Evolutionary conservation across 2,888 invertebrate species (phyloP), one percentile per base, ranked within the genome.

Genomic region (Hirtodrosophila duncani): DNA sequence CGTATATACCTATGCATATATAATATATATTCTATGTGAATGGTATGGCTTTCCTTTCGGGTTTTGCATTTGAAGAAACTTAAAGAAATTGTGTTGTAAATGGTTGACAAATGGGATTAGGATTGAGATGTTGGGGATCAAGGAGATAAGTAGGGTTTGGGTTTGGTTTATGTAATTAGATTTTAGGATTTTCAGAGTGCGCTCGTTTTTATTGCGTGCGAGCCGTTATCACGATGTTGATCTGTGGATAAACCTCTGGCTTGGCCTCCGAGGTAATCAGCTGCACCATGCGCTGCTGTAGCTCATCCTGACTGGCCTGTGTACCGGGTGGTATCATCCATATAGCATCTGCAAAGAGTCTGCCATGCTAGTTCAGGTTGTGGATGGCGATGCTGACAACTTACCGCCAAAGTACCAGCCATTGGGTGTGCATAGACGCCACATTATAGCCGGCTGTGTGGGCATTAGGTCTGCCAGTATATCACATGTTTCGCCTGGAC

Each of bases 331-430:
- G 85, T 56, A 85, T 79, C 84, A 85, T 84, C 86, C 85, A 86
- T 44, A 87, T 84, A 85, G 87, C 84, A 86, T 87, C 90, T 90
- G 3, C 2, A 16, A 4, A 4, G 1, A 23, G 3, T 26, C 13
- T 33, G 17, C 21, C 7, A 30, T 37, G 10, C 14, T 42, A 33
- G 43, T 49, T 30, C 36, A 8, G 58, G 1, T 13, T 21, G 9
- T 18, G 14, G 0, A 16, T 2, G 2, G 0, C 21, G 4, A 20
- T 6, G 4, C 11, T 9, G 3, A 26, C 17, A 51, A n/a, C 80
- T 85, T 88, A 96, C 97, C 97, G 86, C 98, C 98, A 89, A 98
- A 97, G 87, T 93, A 95, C 75, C 93, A 91, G 57, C 97, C 97
- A 77, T 92, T 92, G 26, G 94, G 90, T 49, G 96, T 95, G 81